Conservation (phyloP, 35 echinoderm and acorn worm genomes). For the Apostichopus japonicus region DNA sequence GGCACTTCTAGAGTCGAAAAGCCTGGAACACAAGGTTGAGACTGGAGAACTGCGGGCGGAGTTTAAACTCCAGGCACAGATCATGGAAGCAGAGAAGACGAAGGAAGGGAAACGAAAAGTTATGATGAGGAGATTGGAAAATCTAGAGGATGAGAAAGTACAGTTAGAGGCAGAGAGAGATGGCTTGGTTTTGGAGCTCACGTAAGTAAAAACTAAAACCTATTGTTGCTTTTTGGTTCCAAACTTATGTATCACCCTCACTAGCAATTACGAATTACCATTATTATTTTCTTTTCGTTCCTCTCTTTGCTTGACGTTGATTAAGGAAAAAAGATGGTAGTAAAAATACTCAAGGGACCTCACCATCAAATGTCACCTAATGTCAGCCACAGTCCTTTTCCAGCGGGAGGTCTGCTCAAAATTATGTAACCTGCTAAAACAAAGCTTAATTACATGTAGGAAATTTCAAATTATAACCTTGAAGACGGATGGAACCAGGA, state of each 20-base stretch:
- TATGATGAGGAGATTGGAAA: background rate
- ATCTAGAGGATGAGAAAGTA: background rate
- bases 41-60: conserved; percentile 20
- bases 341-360: too few relatives aligned
- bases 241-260: too few relatives aligned
- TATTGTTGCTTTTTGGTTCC: background rate
- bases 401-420: too few relatives aligned
- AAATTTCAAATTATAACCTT: background rate
- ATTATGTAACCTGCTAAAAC: too few relatives aligned
- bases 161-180: background rate
- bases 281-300: too few relatives aligned
- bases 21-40: conserved; percentile 6
- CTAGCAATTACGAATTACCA: too few relatives aligned
- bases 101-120: background rate
- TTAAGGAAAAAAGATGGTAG: too few relatives aligned
- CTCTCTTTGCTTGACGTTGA: too few relatives aligned
- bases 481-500: too few relatives aligned
- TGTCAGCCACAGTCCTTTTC: too few relatives aligned
- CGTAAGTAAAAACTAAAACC: background rate
- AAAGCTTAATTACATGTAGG: background rate
- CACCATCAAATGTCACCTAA: too few relatives aligned
- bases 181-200: background rate
- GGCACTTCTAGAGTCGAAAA: background rate
- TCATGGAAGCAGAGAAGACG: background rate
- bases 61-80: background rate